These are phyloP conservation scores for Botia kubotai DNA, from an alignment of 2,797 vertebrate species.

Conservation along the genomic window DNA sequence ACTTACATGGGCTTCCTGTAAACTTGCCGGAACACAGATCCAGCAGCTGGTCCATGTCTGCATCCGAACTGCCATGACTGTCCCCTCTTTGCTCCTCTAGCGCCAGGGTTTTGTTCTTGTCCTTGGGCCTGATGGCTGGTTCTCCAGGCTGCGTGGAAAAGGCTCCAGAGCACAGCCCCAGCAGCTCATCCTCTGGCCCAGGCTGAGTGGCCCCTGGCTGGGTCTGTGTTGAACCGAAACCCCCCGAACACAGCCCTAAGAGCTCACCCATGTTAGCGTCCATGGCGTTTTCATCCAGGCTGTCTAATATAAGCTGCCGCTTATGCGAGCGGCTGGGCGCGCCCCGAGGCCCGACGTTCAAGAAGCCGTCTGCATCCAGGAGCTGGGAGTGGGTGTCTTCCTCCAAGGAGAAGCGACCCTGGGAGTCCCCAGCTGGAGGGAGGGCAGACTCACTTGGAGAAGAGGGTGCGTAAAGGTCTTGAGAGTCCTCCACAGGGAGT, in stretches of 20 bases:
- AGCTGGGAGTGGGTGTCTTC: conserved; percentile 96
- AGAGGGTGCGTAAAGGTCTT: conserved; percentile 79
- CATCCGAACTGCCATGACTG: conserved; percentile 80
- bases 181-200: conserved; percentile 83
- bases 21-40: conserved; percentile 89
- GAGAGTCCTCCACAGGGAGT: conserved; percentile 87
- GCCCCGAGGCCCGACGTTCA: conserved; percentile 76
- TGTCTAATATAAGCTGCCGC: conserved; percentile 85
- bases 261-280: conserved; percentile 97
- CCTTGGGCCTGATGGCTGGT: conserved; percentile 65
- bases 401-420: conserved; percentile 90
- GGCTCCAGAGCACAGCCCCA: conserved; percentile 89
- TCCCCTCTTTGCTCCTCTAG: conserved; percentile 60
- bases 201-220: conserved; percentile 58
- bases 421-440: conserved; percentile 81
- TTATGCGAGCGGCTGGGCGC: conserved; percentile 82
- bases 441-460: conserved; percentile 78
- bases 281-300: conserved; percentile 97
- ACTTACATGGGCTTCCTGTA: conserved; percentile 73
- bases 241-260: conserved; percentile 89
- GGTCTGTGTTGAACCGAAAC: conserved; percentile 60
- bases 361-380: conserved; percentile 91
- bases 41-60: conserved; percentile 84
- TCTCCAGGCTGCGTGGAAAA: conserved; percentile 77
- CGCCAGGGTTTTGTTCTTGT: conserved; percentile 65